These are phyloP conservation scores for Anneissia japonica DNA, from an alignment of 35 echinoderm and acorn worm genomes.

Conservation along the genomic window DNA sequence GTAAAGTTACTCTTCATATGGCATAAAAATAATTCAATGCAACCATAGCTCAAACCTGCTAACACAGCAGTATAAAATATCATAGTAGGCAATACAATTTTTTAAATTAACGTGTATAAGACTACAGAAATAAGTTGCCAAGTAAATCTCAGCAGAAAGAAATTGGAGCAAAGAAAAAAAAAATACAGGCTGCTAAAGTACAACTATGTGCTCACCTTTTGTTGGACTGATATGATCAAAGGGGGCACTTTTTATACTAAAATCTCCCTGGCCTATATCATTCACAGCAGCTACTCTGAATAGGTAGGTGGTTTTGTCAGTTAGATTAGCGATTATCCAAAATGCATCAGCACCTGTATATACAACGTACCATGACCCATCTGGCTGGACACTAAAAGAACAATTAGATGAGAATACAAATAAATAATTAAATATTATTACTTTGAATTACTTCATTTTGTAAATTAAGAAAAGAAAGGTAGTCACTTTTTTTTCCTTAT, in stretches of 20 bases:
- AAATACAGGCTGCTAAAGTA: neutral
- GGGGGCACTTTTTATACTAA: constrained; percentile 30
- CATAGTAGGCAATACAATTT: too few relatives aligned
- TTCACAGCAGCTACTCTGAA: constrained; percentile 49
- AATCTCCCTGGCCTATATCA: constrained; percentile 29
- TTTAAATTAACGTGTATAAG: too few relatives aligned
- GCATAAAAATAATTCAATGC: too few relatives aligned
- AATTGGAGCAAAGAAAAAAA: too few relatives aligned
- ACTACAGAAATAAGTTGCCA: too few relatives aligned
- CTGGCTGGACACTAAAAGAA: neutral
- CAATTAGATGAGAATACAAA: neutral
- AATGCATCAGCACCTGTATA: constrained; percentile 22
- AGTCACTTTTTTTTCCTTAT: neutral
- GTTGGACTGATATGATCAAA: constrained; percentile 6
- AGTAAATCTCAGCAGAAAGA: too few relatives aligned
- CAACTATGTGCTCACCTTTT: neutral
- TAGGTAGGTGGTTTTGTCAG: constrained; percentile 20
- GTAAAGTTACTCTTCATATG: too few relatives aligned
- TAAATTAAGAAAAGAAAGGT: neutral
- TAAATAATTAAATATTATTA: neutral
- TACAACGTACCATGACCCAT: constrained; percentile 47
- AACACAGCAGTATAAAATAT: too few relatives aligned
- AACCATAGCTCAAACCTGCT: too few relatives aligned
- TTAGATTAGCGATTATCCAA: constrained; percentile 39
- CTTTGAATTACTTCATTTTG: neutral